Percentiles rank a stretch among this genome's conserved stretches.
phyloP scores from a whole-genome alignment of 2,888 invertebrate species.

The Stenolophus ochropezus region DNA sequence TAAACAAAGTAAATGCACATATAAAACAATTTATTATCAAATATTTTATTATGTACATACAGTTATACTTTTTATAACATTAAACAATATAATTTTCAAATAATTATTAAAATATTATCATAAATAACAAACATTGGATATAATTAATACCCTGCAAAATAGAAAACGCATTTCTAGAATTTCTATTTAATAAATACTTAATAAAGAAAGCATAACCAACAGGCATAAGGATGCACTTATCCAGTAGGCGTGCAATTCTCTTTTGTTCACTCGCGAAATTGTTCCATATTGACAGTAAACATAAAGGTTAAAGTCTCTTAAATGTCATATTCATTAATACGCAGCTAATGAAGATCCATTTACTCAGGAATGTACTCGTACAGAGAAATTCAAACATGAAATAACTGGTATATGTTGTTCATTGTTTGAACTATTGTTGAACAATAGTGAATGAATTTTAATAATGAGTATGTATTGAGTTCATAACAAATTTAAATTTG shows the following conservation, averaged over 20 bases:
- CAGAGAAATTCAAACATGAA: constrained; percentile 22
- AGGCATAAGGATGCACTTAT: neutral
- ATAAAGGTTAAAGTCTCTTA: neutral
- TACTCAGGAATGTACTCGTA: constrained; percentile 19
- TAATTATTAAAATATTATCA: neutral
- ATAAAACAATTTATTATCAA: neutral
- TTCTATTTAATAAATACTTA: neutral
- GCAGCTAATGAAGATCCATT: constrained; percentile 24
- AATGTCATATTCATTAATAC: constrained; percentile 42
- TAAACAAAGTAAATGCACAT: neutral
- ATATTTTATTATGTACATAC: neutral
- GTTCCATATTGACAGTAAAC: neutral
- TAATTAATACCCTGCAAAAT: neutral
- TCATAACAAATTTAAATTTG: too few relatives aligned
- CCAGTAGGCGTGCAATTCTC: neutral
- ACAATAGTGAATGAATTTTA: neutral
- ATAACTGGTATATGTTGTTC: too few relatives aligned
- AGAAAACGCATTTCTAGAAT: neutral
- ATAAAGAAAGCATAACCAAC: constrained; percentile 2
- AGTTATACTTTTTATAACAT: neutral
- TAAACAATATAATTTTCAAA: neutral
- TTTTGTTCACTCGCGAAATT: neutral
- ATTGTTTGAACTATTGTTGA: neutral
- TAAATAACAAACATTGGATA: neutral
- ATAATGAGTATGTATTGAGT: too few relatives aligned